Evolutionary conservation across 92 coral and sea anemone species (phyloP).

Genomic region (Palythoa caribaeorum): DNA sequence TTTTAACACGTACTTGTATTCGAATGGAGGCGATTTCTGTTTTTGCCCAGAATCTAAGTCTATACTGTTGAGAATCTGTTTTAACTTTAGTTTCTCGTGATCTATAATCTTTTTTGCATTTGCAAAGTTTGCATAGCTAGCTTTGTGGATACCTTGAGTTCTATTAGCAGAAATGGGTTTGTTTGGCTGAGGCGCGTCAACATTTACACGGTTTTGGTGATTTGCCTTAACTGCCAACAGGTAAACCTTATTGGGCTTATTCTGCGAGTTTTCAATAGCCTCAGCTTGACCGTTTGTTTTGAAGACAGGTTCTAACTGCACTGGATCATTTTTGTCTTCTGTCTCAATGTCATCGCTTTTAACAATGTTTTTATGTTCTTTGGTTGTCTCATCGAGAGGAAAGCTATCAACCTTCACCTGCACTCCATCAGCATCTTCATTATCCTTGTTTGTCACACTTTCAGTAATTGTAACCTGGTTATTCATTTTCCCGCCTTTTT

Average conservation of each 20-base stretch:
- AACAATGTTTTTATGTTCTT: neutral
- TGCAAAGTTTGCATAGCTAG: constrained; percentile 51
- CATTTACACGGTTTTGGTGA: neutral
- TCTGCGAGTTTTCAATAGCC: neutral
- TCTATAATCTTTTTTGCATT: constrained; percentile 50
- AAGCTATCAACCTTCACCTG: constrained; percentile 16
- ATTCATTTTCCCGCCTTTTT: constrained; percentile 7
- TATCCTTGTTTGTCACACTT: constrained; percentile 37
- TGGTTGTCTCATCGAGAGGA: constrained; percentile 14
- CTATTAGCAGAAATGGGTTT: neutral
- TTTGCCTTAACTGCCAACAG: neutral
- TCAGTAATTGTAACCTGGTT: constrained; percentile 31
- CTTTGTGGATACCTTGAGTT: constrained; percentile 3
- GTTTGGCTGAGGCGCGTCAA: constrained; percentile 15
- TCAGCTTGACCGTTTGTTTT: neutral
- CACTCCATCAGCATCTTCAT: neutral
- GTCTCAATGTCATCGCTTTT: neutral
- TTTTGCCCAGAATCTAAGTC: constrained; percentile 26
- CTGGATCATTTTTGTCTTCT: neutral
- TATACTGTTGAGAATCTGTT: constrained; percentile 51
- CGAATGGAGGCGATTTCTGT: neutral
- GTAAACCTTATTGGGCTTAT: neutral
- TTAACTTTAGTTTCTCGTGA: constrained; percentile 47
- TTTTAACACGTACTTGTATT: neutral
- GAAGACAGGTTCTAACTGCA: constrained; percentile 21